These are phyloP conservation scores for Nebria brevicollis DNA, from an alignment of 2,888 invertebrate species.

Conservation along the genomic window DNA sequence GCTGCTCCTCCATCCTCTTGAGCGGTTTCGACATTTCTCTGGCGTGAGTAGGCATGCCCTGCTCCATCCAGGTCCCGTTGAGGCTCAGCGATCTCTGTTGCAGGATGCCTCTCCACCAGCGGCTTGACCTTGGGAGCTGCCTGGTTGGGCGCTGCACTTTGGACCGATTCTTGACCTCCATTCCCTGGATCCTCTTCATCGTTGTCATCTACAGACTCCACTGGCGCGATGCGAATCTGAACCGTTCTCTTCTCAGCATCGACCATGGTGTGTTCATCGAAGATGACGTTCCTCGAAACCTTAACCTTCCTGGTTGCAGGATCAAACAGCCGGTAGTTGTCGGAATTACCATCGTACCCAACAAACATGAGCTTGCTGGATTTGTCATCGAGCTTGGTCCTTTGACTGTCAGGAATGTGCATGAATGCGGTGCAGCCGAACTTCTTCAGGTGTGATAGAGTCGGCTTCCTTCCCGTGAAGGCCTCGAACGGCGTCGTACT, in stretches of 20 bases:
- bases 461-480: slow-evolving; percentile 33
- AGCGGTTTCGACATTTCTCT: no score
- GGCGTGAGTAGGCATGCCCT: no score
- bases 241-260: slow-evolving; percentile 9
- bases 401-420: not conserved
- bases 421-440: not conserved
- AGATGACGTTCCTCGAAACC: slow-evolving; percentile 49
- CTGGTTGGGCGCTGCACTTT: no score
- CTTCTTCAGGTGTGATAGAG: slow-evolving; percentile 21
- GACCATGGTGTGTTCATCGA: slow-evolving; percentile 32
- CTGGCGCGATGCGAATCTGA: slow-evolving; percentile 8
- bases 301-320: not conserved
- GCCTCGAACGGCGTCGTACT: slow-evolving; percentile 40
- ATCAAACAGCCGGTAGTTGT: not conserved
- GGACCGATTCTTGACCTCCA: no score
- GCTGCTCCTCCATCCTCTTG: no score
- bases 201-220: no score
- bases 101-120: no score
- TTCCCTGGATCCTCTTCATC: no score
- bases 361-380: slow-evolving; percentile 3
- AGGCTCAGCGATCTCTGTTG: no score
- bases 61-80: no score
- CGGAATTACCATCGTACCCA: slow-evolving; percentile 5
- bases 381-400: slow-evolving; percentile 24
- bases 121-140: no score